Conservation (phyloP, 2,888 invertebrate species). For the Nymphalis urticae region DNA sequence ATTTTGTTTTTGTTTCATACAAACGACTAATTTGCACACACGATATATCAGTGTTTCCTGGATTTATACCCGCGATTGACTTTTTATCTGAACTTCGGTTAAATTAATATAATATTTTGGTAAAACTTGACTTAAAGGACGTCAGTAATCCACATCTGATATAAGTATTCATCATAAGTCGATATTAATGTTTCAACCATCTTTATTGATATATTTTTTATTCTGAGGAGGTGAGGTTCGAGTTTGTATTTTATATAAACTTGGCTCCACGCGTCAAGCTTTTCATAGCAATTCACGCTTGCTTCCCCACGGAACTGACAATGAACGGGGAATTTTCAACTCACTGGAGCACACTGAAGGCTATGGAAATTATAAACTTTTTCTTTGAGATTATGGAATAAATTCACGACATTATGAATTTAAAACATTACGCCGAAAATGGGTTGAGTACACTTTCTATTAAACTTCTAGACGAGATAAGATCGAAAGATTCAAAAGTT, state of each 20-base stretch:
- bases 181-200: no score
- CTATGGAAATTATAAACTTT: slow-evolving; percentile 25
- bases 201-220: neutral
- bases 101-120: no score
- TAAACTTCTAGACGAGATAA: neutral
- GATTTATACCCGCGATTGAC: no score
- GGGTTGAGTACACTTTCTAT: neutral
- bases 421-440: neutral
- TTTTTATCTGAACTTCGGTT: no score
- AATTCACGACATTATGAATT: neutral
- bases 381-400: slow-evolving; percentile 18
- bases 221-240: slow-evolving; percentile 3
- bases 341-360: slow-evolving; percentile 22
- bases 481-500: no score
- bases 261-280: slow-evolving; percentile 15
- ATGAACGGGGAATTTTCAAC: slow-evolving; percentile 24
- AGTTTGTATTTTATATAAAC: slow-evolving; percentile 16
- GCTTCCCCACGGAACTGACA: slow-evolving; percentile 27
- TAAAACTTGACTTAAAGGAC: no score
- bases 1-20: no score
- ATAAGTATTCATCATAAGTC: no score
- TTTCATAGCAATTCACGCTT: slow-evolving; percentile 28
- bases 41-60: no score
- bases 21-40: no score
- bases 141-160: no score